These are phyloP conservation scores for Tinea semifulvella DNA, from an alignment of 2,888 invertebrate species.

Conservation along the genomic window DNA sequence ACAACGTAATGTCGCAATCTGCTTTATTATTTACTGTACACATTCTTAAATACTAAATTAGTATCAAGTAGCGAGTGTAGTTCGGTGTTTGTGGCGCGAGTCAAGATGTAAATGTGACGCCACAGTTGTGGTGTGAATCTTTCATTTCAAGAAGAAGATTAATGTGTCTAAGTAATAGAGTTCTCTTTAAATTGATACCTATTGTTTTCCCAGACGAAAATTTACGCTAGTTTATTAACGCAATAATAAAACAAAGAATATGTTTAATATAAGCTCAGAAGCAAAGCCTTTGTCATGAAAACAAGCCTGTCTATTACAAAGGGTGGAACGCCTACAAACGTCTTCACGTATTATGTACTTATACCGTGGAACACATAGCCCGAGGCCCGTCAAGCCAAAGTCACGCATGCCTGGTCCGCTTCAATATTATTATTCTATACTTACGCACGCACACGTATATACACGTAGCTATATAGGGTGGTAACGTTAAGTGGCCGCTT, in stretches of 20 bases:
- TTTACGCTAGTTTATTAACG: background rate
- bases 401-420: conserved; percentile 58
- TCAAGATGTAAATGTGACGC: too few relatives aligned
- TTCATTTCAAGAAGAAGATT: too few relatives aligned
- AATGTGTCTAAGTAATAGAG: too few relatives aligned
- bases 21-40: too few relatives aligned
- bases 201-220: conserved; percentile 2
- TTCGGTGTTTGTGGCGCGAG: too few relatives aligned
- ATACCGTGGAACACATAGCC: conserved; percentile 33
- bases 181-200: too few relatives aligned
- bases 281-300: conserved; percentile 13
- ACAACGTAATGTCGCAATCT: too few relatives aligned
- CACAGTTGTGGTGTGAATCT: too few relatives aligned
- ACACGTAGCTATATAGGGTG: conserved; percentile 24
- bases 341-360: conserved; percentile 27
- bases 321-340: conserved; percentile 44
- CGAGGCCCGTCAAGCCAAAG: conserved; percentile 58
- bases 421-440: conserved; percentile 63
- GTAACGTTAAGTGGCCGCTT: too few relatives aligned
- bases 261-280: conserved; percentile 10
- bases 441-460: conserved; percentile 43
- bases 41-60: too few relatives aligned
- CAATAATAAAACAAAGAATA: conserved; percentile 10
- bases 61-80: too few relatives aligned
- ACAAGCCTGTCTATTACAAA: conserved; percentile 17